phyloP scores from a whole-genome alignment of 2,888 invertebrate genomes.

The Ramazzottius varieornatus region DNA sequence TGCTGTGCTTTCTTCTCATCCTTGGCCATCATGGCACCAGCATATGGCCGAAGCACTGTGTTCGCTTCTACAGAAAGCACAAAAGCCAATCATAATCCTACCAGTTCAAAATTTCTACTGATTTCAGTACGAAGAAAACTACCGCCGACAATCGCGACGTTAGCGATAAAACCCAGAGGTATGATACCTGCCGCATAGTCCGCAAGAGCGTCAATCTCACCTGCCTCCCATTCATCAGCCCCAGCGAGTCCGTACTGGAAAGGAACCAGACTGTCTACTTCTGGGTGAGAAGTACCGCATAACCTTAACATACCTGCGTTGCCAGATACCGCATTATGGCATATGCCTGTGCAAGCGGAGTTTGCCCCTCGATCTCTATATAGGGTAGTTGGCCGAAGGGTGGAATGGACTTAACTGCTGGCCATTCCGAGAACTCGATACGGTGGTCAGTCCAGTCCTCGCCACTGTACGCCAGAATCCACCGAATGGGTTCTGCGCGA shows the following conservation, averaged over 20 bases:
- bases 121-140: too few relatives aligned
- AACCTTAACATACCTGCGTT: too few relatives aligned
- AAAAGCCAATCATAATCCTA: neutral
- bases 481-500: neutral
- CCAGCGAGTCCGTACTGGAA: neutral
- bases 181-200: neutral
- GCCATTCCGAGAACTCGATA: neutral
- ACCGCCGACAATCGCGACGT: neutral
- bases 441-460: neutral
- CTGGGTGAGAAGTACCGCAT: too few relatives aligned
- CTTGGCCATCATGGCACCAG: neutral
- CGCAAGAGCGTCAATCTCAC: neutral
- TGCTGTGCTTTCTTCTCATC: neutral
- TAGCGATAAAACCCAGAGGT: neutral
- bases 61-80: neutral
- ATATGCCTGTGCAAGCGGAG: neutral
- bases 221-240: neutral
- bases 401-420: neutral
- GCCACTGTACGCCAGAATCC: neutral
- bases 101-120: neutral
- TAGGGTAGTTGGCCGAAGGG: neutral
- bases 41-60: neutral
- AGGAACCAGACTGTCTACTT: too few relatives aligned
- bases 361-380: neutral
- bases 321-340: neutral